These are phyloP conservation scores for Ardeotis arabs DNA, from an alignment of 2,113 vertebrate species.

Conservation along the genomic window DNA sequence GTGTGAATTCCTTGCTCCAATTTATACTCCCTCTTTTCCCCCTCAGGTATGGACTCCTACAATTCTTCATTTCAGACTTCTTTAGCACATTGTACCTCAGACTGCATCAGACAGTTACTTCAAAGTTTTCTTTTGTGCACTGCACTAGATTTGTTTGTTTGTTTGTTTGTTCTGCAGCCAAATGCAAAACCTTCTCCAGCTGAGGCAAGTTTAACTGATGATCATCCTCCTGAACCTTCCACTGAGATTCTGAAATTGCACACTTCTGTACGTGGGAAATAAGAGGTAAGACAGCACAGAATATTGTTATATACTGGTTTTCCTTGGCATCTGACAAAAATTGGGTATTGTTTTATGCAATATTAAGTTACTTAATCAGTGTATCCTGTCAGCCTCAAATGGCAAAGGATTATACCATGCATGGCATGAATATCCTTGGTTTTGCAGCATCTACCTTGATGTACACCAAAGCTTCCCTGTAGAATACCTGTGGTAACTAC, in stretches of 20 bases:
- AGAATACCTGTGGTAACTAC: not conserved
- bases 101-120: not conserved
- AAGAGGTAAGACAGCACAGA: not conserved
- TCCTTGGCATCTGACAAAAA: not conserved
- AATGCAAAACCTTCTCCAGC: conserved; percentile 38
- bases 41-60: not conserved
- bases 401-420: not conserved
- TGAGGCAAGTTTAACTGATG: not conserved
- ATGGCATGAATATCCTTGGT: not conserved
- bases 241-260: not conserved
- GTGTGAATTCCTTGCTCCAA: not conserved
- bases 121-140: conserved; percentile 34
- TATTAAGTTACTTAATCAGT: not conserved
- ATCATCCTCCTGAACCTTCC: not conserved
- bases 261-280: not conserved
- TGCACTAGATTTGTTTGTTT: not conserved
- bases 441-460: not conserved
- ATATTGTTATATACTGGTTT: not conserved
- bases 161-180: conserved; percentile 58
- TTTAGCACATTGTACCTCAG: not conserved
- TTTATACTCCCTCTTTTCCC: not conserved
- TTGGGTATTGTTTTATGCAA: rapidly evolving
- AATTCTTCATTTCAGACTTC: not conserved
- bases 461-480: not conserved
- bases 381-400: not conserved